Percentiles rank a stretch among this genome's conserved stretches.
phyloP scores from a whole-genome alignment of 2,113 vertebrate genomes.

The Oryzias woworae region DNA sequence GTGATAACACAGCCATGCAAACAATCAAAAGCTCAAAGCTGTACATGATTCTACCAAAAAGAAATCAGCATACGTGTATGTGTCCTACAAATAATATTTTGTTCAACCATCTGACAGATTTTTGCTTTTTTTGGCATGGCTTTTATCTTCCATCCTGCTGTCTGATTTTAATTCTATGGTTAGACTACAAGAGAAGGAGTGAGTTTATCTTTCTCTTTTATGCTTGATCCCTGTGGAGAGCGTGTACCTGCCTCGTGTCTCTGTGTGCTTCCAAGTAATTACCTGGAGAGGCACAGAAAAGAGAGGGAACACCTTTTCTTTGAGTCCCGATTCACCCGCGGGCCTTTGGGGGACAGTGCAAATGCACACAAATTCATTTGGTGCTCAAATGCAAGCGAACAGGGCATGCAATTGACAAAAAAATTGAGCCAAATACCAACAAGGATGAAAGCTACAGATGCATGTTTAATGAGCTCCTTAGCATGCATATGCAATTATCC shows the following conservation, averaged over 20 bases:
- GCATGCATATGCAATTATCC: constrained; percentile 14
- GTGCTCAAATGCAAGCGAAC: constrained; percentile 24
- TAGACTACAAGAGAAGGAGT: constrained; percentile 34
- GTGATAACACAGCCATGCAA: neutral
- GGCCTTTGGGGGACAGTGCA: constrained; percentile 21
- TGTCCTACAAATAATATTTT: constrained; percentile 18
- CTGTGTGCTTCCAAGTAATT: constrained; percentile 63
- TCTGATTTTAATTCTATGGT: constrained; percentile 49
- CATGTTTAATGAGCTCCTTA: constrained; percentile 10
- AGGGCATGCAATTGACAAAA: constrained; percentile 15
- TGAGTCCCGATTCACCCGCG: constrained; percentile 56
- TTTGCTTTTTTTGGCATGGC: constrained; percentile 5
- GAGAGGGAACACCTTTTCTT: constrained; percentile 65
- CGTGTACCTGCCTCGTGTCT: constrained; percentile 50
- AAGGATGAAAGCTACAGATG: constrained; percentile 21
- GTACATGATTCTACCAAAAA: neutral
- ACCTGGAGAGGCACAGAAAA: constrained; percentile 58
- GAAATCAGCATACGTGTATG: neutral
- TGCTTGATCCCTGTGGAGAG: constrained; percentile 46
- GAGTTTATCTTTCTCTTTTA: constrained; percentile 48
- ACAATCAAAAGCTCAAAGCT: constrained; percentile 13
- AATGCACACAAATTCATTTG: constrained; percentile 12
- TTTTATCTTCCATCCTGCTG: constrained; percentile 38
- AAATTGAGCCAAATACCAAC: constrained; percentile 20
- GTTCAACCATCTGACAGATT: constrained; percentile 18